Evolutionary conservation across 64 coral and sea anemone genomes (phyloP).

Genomic region (Exaiptasia diaphana): DNA sequence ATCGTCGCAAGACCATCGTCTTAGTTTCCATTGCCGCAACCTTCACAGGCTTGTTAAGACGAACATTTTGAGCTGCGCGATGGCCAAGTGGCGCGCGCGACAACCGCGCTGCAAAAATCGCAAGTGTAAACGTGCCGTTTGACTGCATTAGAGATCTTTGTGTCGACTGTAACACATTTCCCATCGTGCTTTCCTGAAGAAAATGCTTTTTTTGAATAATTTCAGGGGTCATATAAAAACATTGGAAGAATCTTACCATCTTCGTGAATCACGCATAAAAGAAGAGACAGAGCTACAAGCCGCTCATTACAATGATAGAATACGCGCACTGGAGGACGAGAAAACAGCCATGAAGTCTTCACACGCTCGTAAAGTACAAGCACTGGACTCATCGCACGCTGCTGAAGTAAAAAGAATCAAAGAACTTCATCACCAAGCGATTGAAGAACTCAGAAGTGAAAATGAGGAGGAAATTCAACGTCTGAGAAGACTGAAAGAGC

Average conservation of each 20-base stretch:
- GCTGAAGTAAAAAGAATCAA: constrained; percentile 71
- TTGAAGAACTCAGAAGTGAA: constrained; percentile 68
- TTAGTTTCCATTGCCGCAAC: no score
- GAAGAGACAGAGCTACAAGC: constrained; percentile 81
- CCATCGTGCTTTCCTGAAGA: no score
- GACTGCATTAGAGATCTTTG: no score
- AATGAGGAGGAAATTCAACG: constrained; percentile 64
- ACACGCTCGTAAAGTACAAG: constrained; percentile 36
- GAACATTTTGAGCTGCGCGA: no score
- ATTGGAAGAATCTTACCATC: constrained; percentile 86
- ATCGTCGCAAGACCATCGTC: no score
- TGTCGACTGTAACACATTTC: no score
- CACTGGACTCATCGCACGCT: constrained; percentile 53
- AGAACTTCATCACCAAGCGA: constrained; percentile 69
- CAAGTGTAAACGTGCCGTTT: no score
- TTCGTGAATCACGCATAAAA: constrained; percentile 76
- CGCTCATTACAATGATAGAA: constrained; percentile 67
- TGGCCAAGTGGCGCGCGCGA: no score
- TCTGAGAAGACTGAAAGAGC: constrained; percentile 79
- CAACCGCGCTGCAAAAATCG: no score
- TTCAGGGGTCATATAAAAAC: constrained; percentile 81
- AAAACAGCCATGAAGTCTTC: constrained; percentile 60
- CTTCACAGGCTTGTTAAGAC: no score
- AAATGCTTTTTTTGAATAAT: no score
- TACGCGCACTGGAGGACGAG: constrained; percentile 61